Evolutionary conservation across 1,140 invertebrate genomes (phyloP), one percentile per base, ranked within the genome.

Genomic region (Steinernema khuongi): DNA sequence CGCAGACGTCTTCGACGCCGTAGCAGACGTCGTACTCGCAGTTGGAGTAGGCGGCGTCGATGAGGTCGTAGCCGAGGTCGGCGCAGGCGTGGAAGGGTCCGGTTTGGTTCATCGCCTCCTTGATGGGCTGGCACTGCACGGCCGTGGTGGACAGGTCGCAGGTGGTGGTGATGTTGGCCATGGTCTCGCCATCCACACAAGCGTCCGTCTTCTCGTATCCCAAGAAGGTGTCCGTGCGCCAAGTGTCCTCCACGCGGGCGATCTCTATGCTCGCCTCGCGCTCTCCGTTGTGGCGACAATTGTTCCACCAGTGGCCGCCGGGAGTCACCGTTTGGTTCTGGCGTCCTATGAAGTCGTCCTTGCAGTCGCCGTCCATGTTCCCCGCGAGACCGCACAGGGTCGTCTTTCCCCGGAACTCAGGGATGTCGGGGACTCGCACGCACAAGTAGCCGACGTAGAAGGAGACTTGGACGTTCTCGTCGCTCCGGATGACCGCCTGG

Each of bases 351-450:
- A 79, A 30, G 44, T 79, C 78, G 22, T 79, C 74, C 19, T 31
- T 33, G 36, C 68, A 70, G 28, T 73, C 74, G 29, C 68, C 74
- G 43, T 79, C 74, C 31, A 79, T 73, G 31, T 79, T 79, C 29
- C 78, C 78, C 2, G 74, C 74, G 22, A 79, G 36, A 30, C 78
- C 78, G 67, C 78, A 79, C 1, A 79, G 33, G 18, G 71, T 77
- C 31, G 68, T 17, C 22, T 31, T 11, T 19, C 78, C 78, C 18
- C 72, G 69, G 60, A 79, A 79, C 19, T 68, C 67, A 1, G 77
- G 74, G 4, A 75, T 72, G 22, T 79, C 67, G n/a, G 78, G 78
- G 0, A 79, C 71, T 19, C 30, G 33, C 14, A 73, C 32, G 70
- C 74, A 77, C 17, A 71, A 22, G 26, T 71, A 44, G 26, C 29